Evolutionary conservation across 1,140 invertebrate genomes (phyloP).

Genomic region (Charaxes varanes): DNA sequence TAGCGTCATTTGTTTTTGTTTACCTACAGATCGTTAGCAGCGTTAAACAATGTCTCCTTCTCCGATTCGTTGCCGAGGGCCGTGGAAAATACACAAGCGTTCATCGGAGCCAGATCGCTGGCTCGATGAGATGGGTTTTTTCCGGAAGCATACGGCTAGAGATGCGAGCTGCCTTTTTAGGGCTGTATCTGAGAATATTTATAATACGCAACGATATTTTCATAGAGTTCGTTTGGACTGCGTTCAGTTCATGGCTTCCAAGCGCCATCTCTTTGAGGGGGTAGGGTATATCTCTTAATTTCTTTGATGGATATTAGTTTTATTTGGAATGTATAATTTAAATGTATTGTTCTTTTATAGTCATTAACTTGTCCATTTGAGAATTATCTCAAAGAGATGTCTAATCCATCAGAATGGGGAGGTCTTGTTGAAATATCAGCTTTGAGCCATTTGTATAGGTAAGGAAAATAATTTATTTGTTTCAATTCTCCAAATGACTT

Average conservation of each 20-base stretch:
- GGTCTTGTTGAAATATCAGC: slow-evolving; percentile 81
- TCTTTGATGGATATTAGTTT: no score
- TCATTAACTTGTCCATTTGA: slow-evolving; percentile 76
- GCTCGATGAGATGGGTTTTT: slow-evolving; percentile 84
- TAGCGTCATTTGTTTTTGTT: slow-evolving; percentile 68
- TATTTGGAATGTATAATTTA: no score
- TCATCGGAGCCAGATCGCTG: slow-evolving; percentile 79
- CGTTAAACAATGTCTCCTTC: slow-evolving; percentile 56
- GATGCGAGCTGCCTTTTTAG: slow-evolving; percentile 91
- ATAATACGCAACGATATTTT: slow-evolving; percentile 85
- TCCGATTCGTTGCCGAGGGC: slow-evolving; percentile 57
- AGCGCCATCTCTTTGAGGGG: slow-evolving; percentile 69
- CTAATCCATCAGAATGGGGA: slow-evolving; percentile 80
- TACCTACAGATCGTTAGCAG: slow-evolving; percentile 62
- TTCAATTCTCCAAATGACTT: no score
- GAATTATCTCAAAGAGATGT: slow-evolving; percentile 80
- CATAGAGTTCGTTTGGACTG: slow-evolving; percentile 82
- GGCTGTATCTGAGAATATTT: slow-evolving; percentile 89
- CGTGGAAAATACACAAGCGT: slow-evolving; percentile 67
- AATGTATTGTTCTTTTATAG: slow-evolving; percentile 69
- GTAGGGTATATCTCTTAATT: slow-evolving; percentile 42
- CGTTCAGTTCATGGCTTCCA: slow-evolving; percentile 80
- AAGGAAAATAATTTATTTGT: slow-evolving; percentile 37
- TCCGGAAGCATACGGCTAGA: slow-evolving; percentile 86
- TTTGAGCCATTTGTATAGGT: slow-evolving; percentile 81